A percentile compares a stretch with the other conserved stretches of the same genome.
phyloP scores from a whole-genome alignment of 1,140 invertebrate genomes.

The Listronotus oregonensis region DNA sequence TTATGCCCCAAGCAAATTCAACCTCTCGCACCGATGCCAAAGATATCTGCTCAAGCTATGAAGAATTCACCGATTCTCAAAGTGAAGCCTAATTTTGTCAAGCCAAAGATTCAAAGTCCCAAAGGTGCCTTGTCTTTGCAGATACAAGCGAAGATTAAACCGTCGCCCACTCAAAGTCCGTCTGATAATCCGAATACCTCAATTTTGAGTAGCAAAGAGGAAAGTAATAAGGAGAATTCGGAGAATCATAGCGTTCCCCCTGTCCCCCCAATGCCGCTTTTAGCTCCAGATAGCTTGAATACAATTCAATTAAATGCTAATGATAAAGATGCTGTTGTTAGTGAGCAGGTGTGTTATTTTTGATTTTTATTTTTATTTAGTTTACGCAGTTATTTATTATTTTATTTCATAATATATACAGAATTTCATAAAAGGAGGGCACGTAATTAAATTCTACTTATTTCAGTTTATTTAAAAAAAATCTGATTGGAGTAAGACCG shows the following conservation, averaged over 20 bases:
- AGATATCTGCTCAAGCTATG: slow-evolving; percentile 38
- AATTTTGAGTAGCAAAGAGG: background rate
- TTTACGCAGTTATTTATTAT: too few species aligned
- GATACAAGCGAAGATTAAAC: slow-evolving; percentile 51
- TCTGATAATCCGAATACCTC: slow-evolving; percentile 13
- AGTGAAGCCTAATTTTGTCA: slow-evolving; percentile 47
- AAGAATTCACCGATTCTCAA: slow-evolving; percentile 47
- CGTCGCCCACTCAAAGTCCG: slow-evolving; percentile 37
- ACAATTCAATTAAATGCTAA: background rate
- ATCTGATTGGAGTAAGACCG: too few species aligned
- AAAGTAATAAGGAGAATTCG: slow-evolving; percentile 13
- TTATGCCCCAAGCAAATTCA: slow-evolving; percentile 33
- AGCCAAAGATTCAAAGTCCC: slow-evolving; percentile 49
- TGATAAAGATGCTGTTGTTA: slow-evolving; percentile 34
- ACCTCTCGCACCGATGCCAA: slow-evolving; percentile 10
- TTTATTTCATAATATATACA: too few species aligned
- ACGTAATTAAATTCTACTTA: too few species aligned
- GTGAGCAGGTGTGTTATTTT: too few species aligned
- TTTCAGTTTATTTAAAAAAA: too few species aligned
- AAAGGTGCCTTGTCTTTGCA: slow-evolving; percentile 53
- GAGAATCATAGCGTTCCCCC: slow-evolving; percentile 27
- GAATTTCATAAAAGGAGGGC: too few species aligned
- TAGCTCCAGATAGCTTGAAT: slow-evolving; percentile 27
- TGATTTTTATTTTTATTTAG: too few species aligned
- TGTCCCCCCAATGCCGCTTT: slow-evolving; percentile 48